Evolutionary conservation across 2,797 vertebrate genomes (phyloP), one percentile per base, ranked within the genome.

Genomic region (Danio kyathit): DNA sequence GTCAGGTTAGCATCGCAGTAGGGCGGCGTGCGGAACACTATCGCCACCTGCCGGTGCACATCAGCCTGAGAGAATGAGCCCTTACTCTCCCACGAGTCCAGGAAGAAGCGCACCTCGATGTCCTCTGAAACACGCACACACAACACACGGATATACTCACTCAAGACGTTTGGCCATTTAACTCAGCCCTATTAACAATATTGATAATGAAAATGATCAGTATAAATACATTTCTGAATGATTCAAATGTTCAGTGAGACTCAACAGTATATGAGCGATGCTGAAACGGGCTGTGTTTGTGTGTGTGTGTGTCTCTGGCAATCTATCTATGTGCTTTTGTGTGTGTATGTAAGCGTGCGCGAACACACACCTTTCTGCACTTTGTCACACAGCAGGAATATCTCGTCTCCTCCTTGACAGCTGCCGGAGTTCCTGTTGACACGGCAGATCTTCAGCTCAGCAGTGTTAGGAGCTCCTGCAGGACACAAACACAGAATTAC

Each of bases 361-460:
- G 29, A 44, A 57, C 29, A 29, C 76, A 43, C 94, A 99, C 98
- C 98, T 97, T 99, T 99, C 86, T 99, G 98, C 80, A 99, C 98
- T 94, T 99, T 99, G 91, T 99, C 97, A 86, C 98, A 99, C 40
- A 99, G 94, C n/a, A 99, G 90, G 89, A 99, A 99, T 93, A 99
- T 97, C 91, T 99, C 98, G 0, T 99, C 98, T 16, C 95, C 96
- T 84, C 98, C 98, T 85, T 95, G 96, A 17, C 97, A 97, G 0
- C 94, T 96, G 76, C 98, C 98, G 43, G 95, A 97, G 90, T 99
- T 99, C 91, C 94, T 98, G 93, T 99, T 99, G 85, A 99, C 96
- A 3, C 98, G 95, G 79, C 98, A 99, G 82, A 99, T 99, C 81
- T 96, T 95, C 89, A 99, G 81, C 87, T 99, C 98, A 6, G 98